Conservation (phyloP, 2,888 invertebrate genomes). For the Suillia variegata region DNA sequence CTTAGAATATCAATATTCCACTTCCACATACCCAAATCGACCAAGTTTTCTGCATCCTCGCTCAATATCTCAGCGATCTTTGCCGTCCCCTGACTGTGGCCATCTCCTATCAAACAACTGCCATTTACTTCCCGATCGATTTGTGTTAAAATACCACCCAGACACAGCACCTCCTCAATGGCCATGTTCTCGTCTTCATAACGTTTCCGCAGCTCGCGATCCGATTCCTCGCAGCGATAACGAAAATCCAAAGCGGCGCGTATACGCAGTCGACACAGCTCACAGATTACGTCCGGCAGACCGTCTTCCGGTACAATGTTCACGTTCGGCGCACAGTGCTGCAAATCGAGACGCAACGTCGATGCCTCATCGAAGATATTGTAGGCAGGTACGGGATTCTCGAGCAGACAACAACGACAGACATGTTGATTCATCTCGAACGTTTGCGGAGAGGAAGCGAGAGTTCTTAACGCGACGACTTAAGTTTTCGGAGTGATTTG, state of each 20-base stretch:
- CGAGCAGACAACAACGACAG: constrained; percentile 48
- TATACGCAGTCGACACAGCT: constrained; percentile 40
- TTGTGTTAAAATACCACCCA: constrained; percentile 39
- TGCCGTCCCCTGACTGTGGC: neutral
- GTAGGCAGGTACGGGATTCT: constrained; percentile 41
- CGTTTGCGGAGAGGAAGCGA: constrained; percentile 25
- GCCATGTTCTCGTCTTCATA: constrained; percentile 39
- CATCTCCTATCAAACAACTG: too few species aligned
- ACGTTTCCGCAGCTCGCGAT: constrained; percentile 39
- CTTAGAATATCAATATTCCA: neutral
- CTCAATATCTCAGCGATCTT: too few species aligned
- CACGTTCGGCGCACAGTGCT: constrained; percentile 35
- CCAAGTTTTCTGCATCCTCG: constrained; percentile 26
- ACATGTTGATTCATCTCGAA: constrained; percentile 36
- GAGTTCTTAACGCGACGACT: neutral
- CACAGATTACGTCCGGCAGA: constrained; percentile 46
- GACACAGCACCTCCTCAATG: constrained; percentile 35
- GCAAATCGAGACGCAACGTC: constrained; percentile 37
- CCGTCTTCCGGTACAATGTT: constrained; percentile 39
- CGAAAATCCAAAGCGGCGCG: constrained; percentile 44
- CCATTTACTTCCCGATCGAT: constrained; percentile 39
- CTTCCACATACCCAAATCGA: constrained; percentile 39
- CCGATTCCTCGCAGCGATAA: constrained; percentile 41
- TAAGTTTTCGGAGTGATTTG: neutral
- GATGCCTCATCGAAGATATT: constrained; percentile 38